These are phyloP conservation scores for Psettodes erumei DNA, from an alignment of 2,113 vertebrate genomes.

Conservation along the genomic window DNA sequence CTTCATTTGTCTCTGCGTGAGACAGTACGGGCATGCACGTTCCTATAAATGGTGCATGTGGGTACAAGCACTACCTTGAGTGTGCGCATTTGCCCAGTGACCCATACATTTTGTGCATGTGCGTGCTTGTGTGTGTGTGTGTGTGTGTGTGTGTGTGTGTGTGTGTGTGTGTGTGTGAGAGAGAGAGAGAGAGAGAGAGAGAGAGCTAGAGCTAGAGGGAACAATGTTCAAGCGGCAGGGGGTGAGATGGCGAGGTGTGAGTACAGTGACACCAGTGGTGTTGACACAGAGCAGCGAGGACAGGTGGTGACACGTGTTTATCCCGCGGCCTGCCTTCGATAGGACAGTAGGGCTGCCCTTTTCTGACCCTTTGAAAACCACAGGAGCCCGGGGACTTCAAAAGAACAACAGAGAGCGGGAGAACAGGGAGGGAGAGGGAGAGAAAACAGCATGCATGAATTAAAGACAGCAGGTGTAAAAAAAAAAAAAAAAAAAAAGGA, in stretches of 20 bases:
- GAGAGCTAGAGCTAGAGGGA: conserved; percentile 29
- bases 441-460: conserved; percentile 70
- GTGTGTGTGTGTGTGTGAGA: conserved; percentile 5
- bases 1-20: conserved; percentile 65
- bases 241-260: conserved; percentile 49
- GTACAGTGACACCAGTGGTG: conserved; percentile 64
- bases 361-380: conserved; percentile 75
- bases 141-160: too few relatives aligned
- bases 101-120: conserved; percentile 25
- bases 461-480: conserved; percentile 73
- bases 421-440: conserved; percentile 59
- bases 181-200: too few relatives aligned
- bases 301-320: conserved; percentile 70
- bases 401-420: conserved; percentile 47
- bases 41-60: conserved; percentile 41
- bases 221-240: conserved; percentile 38
- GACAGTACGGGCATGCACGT: conserved; percentile 8
- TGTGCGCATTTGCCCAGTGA: conserved; percentile 37
- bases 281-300: conserved; percentile 70
- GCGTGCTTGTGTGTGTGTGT: conserved; percentile 25
- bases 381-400: conserved; percentile 73
- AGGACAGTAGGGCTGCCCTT: conserved; percentile 70
- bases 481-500: conserved; percentile 32
- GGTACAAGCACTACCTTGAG: neutral
- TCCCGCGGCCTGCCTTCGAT: conserved; percentile 51